Conservation (phyloP, 1,140 invertebrate species). For the Drosophila athabasca region DNA sequence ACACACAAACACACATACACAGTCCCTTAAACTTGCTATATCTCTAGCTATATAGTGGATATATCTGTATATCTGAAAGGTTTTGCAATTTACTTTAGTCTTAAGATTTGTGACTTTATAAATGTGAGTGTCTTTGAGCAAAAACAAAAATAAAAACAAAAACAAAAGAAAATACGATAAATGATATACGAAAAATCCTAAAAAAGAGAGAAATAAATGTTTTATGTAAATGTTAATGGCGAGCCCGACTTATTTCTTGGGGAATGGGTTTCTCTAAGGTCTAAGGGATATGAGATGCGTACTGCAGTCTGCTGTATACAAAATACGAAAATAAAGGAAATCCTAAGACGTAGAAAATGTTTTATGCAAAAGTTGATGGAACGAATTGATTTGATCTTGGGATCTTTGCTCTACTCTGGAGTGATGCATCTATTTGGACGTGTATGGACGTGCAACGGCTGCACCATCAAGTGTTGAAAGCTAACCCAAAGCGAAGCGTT, state of each 20-base stretch:
- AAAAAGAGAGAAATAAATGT: constrained; percentile 70
- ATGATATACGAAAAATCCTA: constrained; percentile 46
- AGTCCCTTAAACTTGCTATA: constrained; percentile 29
- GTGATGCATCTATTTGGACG: no score
- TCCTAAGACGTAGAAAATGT: constrained; percentile 67
- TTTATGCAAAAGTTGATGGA: constrained; percentile 76
- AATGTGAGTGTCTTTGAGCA: constrained; percentile 76
- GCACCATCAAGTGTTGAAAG: no score
- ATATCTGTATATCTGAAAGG: constrained; percentile 49
- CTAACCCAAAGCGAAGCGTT: neutral
- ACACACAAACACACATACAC: constrained; percentile 2
- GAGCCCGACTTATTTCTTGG: neutral
- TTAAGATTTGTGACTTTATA: constrained; percentile 57
- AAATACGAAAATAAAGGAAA: constrained; percentile 23
- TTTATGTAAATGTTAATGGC: constrained; percentile 77
- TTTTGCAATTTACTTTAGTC: constrained; percentile 27
- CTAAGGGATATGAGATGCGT: no score
- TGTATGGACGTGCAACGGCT: no score
- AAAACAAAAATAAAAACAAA: constrained; percentile 39
- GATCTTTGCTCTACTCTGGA: no score
- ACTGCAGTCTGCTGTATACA: neutral
- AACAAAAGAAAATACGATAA: constrained; percentile 27
- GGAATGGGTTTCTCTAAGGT: neutral
- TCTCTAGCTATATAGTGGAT: constrained; percentile 36
- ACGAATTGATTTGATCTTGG: constrained; percentile 3